Percentiles rank a stretch among this genome's conserved stretches.
Conservation (phyloP, 2,113 vertebrate species). For the Passer montanus region DNA sequence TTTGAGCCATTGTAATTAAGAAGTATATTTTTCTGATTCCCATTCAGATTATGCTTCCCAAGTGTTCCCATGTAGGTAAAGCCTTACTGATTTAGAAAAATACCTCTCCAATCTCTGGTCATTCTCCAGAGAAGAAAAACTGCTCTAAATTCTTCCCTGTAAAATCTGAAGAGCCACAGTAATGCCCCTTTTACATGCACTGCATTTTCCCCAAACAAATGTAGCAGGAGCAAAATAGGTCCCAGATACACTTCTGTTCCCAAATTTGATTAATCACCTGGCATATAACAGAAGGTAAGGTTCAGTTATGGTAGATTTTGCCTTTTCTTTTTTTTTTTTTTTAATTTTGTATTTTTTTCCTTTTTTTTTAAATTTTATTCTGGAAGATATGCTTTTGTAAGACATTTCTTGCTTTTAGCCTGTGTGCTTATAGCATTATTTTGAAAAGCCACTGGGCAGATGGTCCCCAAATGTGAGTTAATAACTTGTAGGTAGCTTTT, state of each 20-base stretch:
- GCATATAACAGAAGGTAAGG: not conserved
- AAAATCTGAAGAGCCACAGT: not conserved
- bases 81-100: not conserved
- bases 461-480: constrained; percentile 31
- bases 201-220: not conserved
- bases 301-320: not conserved
- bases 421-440: not conserved
- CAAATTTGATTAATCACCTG: not conserved
- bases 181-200: not conserved
- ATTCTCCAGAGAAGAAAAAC: not conserved
- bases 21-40: not conserved
- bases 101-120: not conserved
- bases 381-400: not conserved
- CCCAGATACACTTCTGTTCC: not conserved
- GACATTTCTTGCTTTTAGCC: constrained; percentile 1
- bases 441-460: constrained; percentile 40
- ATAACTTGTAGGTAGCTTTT: constrained; percentile 47
- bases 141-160: not conserved
- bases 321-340: not conserved
- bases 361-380: not conserved
- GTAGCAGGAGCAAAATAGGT: not conserved
- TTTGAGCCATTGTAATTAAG: not conserved
- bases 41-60: not conserved
- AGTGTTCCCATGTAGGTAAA: not conserved
- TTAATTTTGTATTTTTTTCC: too few species aligned